Conservation (phyloP, 53 echinoderm and acorn worm genomes). For the Stichopus horrens region DNA sequence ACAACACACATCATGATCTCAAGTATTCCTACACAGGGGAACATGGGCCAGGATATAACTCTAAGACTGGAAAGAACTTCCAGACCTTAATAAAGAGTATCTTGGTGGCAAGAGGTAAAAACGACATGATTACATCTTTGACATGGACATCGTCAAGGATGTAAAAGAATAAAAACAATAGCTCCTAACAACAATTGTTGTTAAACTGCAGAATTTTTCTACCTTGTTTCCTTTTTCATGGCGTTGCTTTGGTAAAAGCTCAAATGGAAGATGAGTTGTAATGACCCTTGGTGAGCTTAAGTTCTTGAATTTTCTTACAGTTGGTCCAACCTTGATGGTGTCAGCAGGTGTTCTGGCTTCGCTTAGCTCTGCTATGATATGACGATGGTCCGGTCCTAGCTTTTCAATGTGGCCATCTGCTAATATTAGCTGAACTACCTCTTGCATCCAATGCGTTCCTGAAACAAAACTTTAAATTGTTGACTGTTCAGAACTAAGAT, state of each 20-base stretch:
- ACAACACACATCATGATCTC: too few species aligned
- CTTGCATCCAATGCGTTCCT: slow-evolving; percentile 5
- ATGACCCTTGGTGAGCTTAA: not conserved
- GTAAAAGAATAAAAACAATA: too few species aligned
- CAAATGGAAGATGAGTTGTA: not conserved
- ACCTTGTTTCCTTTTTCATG: not conserved
- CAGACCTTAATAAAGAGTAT: too few species aligned
- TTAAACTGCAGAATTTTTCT: not conserved
- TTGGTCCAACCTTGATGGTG: not conserved
- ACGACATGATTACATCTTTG: too few species aligned
- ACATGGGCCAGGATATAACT: too few species aligned
- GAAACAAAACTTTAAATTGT: too few species aligned
- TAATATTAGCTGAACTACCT: not conserved
- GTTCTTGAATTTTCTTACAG: not conserved
- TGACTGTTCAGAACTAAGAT: too few species aligned
- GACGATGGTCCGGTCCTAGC: not conserved
- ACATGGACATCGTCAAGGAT: too few species aligned
- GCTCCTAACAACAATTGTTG: too few species aligned
- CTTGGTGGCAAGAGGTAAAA: too few species aligned
- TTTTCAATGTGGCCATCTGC: not conserved
- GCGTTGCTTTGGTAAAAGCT: not conserved
- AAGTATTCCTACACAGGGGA: too few species aligned
- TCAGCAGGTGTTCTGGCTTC: not conserved
- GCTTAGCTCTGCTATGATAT: not conserved
- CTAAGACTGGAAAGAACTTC: too few species aligned